Conservation (phyloP, 23 tunicate species). For the Phallusia fumigata region DNA sequence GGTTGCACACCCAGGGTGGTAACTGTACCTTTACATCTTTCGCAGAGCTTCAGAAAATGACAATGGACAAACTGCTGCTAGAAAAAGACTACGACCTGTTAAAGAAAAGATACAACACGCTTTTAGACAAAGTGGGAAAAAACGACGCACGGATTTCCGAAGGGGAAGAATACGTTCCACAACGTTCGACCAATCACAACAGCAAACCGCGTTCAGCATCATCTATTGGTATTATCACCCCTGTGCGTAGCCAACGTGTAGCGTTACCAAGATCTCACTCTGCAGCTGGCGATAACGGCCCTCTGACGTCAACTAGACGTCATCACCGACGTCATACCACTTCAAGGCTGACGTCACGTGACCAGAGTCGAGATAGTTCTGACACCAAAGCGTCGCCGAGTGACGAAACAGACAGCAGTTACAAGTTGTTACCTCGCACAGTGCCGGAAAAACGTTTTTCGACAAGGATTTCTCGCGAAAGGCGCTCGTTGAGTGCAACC, state of each 20-base stretch:
- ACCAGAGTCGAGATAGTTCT: neutral
- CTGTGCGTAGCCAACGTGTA: neutral
- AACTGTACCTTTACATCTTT: neutral
- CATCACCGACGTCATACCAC: neutral
- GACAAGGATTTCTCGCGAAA: neutral
- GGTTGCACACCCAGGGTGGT: no score
- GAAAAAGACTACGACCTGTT: conserved; percentile 33
- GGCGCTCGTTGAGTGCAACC: conserved; percentile 1
- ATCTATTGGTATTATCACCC: neutral
- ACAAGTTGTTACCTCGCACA: neutral
- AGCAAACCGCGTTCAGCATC: neutral
- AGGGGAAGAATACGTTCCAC: neutral
- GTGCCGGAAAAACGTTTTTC: neutral
- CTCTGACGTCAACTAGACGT: conserved; percentile 4
- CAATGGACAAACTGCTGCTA: conserved; percentile 17
- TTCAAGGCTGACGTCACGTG: neutral
- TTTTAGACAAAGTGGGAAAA: neutral
- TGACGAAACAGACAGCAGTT: neutral
- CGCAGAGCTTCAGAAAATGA: conserved; percentile 30
- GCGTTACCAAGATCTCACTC: neutral
- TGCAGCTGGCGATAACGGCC: neutral
- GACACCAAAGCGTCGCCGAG: neutral
- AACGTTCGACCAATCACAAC: neutral
- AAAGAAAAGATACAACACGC: conserved; percentile 27
- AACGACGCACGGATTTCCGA: neutral